Evolutionary conservation across 64 coral and sea anemone genomes (phyloP).

Genomic region (Actinia equina): DNA sequence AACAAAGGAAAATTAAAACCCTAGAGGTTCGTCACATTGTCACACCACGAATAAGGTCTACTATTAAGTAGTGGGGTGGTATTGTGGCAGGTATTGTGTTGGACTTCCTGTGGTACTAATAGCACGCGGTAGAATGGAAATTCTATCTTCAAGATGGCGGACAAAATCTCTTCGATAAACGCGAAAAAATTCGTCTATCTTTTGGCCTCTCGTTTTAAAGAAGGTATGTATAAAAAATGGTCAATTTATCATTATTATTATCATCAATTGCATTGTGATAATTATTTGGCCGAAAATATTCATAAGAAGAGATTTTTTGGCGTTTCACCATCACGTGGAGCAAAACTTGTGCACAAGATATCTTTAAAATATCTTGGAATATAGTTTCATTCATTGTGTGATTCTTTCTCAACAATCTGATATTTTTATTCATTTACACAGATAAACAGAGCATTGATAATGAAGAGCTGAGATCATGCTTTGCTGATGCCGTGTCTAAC

Average conservation of each 20-base stretch:
- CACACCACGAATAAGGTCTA: too few species aligned
- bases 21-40: too few species aligned
- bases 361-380: too few species aligned
- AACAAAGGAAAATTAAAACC: too few species aligned
- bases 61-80: too few species aligned
- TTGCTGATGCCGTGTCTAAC: conserved; percentile 2
- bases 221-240: neutral
- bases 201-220: neutral
- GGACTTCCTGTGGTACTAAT: neutral
- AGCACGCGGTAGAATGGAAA: neutral
- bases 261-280: too few species aligned
- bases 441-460: neutral
- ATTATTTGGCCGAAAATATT: neutral
- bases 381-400: too few species aligned
- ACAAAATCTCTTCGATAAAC: neutral
- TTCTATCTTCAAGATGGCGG: neutral
- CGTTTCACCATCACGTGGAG: neutral
- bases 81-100: neutral
- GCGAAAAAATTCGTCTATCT: conserved; percentile 7
- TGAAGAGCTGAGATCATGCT: neutral
- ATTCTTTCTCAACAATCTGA: too few species aligned
- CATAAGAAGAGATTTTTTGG: neutral
- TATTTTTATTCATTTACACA: neutral
- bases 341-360: too few species aligned
- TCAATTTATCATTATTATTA: neutral